These are phyloP conservation scores for Staurois parvus DNA, from an alignment of 2,797 vertebrate species.

Conservation along the genomic window DNA sequence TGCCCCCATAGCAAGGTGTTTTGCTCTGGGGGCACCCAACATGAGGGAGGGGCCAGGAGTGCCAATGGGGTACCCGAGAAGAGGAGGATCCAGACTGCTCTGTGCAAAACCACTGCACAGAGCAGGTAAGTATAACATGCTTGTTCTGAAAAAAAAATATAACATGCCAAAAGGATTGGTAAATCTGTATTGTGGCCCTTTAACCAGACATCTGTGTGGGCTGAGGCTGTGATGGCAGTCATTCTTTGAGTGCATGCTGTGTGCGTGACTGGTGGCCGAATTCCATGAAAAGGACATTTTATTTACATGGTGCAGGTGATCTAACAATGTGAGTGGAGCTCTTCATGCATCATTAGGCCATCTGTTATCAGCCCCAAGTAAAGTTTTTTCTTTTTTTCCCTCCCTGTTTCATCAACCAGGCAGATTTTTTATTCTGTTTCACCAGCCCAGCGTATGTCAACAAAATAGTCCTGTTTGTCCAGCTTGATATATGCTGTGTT, in stretches of 20 bases:
- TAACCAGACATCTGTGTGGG: neutral
- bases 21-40: too few relatives aligned
- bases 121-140: too few relatives aligned
- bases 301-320: neutral
- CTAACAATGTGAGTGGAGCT: neutral
- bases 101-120: too few relatives aligned
- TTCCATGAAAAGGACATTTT: neutral
- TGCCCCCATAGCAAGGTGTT: too few relatives aligned
- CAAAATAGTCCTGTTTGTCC: neutral
- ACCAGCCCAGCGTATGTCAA: neutral
- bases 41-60: too few relatives aligned
- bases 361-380: slow-evolving; percentile 3
- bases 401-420: neutral
- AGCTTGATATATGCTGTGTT: neutral
- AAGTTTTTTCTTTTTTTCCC: neutral
- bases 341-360: neutral
- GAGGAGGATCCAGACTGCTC: too few relatives aligned
- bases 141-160: too few relatives aligned
- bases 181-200: neutral
- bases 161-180: neutral
- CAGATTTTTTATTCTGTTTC: neutral
- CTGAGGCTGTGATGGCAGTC: neutral
- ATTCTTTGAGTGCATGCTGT: neutral
- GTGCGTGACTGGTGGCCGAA: neutral
- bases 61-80: too few relatives aligned